Base-by-base conservation (phyloP, 2,797 vertebrate genomes). In the Pseudochirops corinnae region DNA sequence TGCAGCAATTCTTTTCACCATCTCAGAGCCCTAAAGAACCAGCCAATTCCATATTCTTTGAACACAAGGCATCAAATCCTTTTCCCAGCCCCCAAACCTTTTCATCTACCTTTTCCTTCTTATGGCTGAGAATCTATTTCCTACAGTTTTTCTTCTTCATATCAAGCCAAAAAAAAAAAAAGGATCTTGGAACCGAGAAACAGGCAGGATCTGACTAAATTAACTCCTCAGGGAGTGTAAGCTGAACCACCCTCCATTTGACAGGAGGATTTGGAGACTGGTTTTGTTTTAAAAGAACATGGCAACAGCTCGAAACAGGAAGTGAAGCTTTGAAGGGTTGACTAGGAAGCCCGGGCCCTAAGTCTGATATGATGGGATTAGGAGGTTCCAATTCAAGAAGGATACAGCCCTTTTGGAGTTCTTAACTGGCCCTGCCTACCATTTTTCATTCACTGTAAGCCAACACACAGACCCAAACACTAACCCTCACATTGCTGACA, bases 401-500 rank as follows among this genome's bases (percentile, higher is more conserved):
- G 96, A 93, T 95, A 53, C 26, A 56, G 53, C 90, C 53, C 28
- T 92, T 94, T 94, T 31, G 90, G 93, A 97, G 93, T 53, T 2
- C 28, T 67, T 39, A 18, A 53, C 97, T 96, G 56, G 67, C 28
- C 96, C 95, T 94, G 92, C 96, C 96, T 92, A 90, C 91, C 90
- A 93, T 94, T 96, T 97, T 98, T 98, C 97, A 98, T 98, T 98
- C 96, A 97, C 96, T 24, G 0, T 5, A 62, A 97, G 96, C 97
- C 97, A 98, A 97, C 96, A 94, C 9, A 97, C 11, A 97, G 97
- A 97, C 96, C 96, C 96, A 94, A 98, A 96, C 92, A 91, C 95
- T 94, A 97, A 98, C 97, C 94, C 95, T 96, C 95, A 96, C 98
- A 97, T 97, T 97, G 97, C 98, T 98, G 97, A 95, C 96, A 98